These are phyloP conservation scores for Halcyon chelicuti DNA, from an alignment of 2,797 vertebrate species.

Conservation along the genomic window DNA sequence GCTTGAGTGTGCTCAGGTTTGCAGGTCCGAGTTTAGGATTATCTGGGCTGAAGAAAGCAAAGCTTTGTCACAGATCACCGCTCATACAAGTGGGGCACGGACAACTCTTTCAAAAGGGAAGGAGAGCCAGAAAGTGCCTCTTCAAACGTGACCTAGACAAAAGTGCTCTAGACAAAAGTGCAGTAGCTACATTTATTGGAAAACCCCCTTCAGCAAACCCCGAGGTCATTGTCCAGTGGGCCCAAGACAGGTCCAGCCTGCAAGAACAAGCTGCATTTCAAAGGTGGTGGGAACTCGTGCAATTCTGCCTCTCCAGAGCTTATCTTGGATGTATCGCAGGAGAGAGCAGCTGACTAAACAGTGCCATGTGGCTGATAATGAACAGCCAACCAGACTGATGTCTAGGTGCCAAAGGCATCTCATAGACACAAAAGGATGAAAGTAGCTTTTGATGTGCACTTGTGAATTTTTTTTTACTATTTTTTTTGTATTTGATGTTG, in stretches of 20 bases:
- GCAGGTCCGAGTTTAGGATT: background rate
- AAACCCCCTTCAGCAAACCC: background rate
- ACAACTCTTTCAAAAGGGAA: background rate
- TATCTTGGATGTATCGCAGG: background rate
- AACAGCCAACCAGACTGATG: background rate
- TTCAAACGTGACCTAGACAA: background rate
- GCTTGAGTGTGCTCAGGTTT: background rate
- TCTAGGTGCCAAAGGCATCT: background rate
- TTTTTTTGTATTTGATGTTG: background rate
- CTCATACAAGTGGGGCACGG: background rate
- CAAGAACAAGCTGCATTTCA: background rate
- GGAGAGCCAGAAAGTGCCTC: background rate
- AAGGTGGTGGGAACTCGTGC: background rate
- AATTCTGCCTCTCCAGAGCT: background rate
- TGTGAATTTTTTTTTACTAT: background rate
- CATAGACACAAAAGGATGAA: background rate
- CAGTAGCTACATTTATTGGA: background rate
- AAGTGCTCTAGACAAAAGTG: rapidly evolving
- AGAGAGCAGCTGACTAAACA: constrained; percentile 8
- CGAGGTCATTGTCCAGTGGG: background rate
- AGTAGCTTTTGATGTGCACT: background rate
- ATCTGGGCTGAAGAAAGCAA: background rate
- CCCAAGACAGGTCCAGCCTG: background rate
- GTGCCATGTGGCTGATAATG: background rate
- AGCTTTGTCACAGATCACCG: background rate